phyloP scores from a whole-genome alignment of 2,113 vertebrate genomes.

The Corythornis vintsioides region DNA sequence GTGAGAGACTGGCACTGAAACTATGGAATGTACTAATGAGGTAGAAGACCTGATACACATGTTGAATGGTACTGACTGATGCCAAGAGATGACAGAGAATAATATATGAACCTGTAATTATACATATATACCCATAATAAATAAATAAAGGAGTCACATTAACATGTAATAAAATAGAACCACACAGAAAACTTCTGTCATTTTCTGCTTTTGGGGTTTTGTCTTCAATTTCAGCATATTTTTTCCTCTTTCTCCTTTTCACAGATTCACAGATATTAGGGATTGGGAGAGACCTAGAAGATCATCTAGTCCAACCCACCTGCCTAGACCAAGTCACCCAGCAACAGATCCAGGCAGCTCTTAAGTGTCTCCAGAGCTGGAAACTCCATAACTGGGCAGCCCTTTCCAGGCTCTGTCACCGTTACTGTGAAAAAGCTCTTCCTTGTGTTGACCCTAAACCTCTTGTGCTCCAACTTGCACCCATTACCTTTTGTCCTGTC shows the following conservation, averaged over 20 bases:
- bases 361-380: too few relatives aligned
- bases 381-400: too few relatives aligned
- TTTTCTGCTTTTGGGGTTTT: not conserved
- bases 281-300: too few relatives aligned
- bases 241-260: not conserved
- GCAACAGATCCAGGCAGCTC: not conserved
- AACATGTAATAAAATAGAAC: not conserved
- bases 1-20: not conserved
- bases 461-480: too few relatives aligned
- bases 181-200: not conserved
- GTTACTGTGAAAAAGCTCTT: too few relatives aligned
- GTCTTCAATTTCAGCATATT: not conserved
- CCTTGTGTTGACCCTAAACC: too few relatives aligned
- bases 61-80: not conserved
- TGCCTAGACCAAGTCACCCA: not conserved
- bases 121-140: not conserved
- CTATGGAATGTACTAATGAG: not conserved
- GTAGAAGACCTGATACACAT: not conserved
- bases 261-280: not conserved
- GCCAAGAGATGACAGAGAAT: not conserved
- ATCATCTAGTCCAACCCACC: too few relatives aligned
- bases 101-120: not conserved
- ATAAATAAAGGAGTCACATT: not conserved
- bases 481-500: too few relatives aligned
- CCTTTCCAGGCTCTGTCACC: too few relatives aligned